Base-by-base conservation (phyloP, 2,113 vertebrate genomes). In the Microtus montanus region DNA sequence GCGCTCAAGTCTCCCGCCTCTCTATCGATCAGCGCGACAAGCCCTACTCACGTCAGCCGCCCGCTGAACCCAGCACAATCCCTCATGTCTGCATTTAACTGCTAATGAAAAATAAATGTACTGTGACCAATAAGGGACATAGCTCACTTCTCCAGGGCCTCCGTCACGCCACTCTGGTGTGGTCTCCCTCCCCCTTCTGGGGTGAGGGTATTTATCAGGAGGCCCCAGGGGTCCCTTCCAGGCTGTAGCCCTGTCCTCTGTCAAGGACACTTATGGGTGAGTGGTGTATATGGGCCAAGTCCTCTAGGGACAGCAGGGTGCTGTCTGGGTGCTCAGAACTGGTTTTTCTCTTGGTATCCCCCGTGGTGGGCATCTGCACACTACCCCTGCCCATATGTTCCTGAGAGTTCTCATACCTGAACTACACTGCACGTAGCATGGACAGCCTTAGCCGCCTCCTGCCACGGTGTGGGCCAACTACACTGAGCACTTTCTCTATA, bases 61-160 rank as follows among this genome's bases (percentile, higher is more conserved):
- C 97, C 2, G 38, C 97, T 98, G 98, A 99, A 98, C 98, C 98
- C 77, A 70, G 79, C 66, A 96, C 97, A 95, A 98, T 98, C 98
- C 98, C 98, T 98, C 98, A 98, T 98, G 98, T 99, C 98, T 90
- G 83, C 98, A 98, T 98, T 98, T 98, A 99, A 98, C 64, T 98
- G 92, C 98, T 99, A 99, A 99, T 98, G 98, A 98, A 99, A 99
- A 98, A 98, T 98, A 98, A 99, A 99, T 98, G 98, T 98, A 98
- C 97, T 98, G 98, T 98, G 98, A 99, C 98, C 98, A 98, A 98
- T 98, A 97, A 98, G 98, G 98, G 98, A 98, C 98, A 98, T 98
- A 5, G 98, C 98, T 99, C 98, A 98, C 89, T 93, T 97, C 97
- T 98, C 97, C 80, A 10, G 66, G 97, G 98, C 98, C 19, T 97